Evolutionary conservation across 2,113 vertebrate genomes (phyloP), one percentile per base, ranked within the genome.

Genomic region (Austrofundulus limnaeus): DNA sequence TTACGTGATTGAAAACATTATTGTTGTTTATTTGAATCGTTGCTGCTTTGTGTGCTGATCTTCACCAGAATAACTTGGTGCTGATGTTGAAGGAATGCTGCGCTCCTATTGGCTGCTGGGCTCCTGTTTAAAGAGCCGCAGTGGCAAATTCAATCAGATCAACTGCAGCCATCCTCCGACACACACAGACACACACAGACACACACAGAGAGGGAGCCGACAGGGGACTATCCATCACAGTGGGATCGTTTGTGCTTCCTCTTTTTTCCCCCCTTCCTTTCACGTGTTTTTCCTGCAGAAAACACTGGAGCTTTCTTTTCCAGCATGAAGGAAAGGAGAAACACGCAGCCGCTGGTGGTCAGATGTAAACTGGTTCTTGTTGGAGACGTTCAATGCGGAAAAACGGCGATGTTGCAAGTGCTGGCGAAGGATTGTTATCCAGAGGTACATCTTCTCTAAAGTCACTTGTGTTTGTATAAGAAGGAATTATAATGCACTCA

Each of bases 381-480:
- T 42, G 96, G 96, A 49, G 95, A 97, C 45, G 96, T 98, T 79
- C 96, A 98, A 89, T 97, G 95, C 81, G 96, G 96, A 84, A 98
- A 98, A 92, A 98, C 96, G 20, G 96, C 96, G 46, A 98, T 97
- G 95, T 91, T 98, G 88, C 96, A 97, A 88, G 96, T 98, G 80
- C 82, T 98, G 85, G 96, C 95, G 0, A 98, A 97, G 84, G 96
- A 98, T 78, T 97, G 96, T 83, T 98, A 97, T 60, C 96, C 96
- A 1, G 96, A 98, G 96, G 96, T 97, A 91, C 39, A 94, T 96
- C 90, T 49, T 63, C 8, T 49, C 0, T 16, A 41, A 50, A 89
- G 91, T 73, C 47, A 6, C 42, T 61, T 20, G 2, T 43, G 11
- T 25, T n/a, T 17, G 28, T 42, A 16, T 1, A 25, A 56, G 39